phyloP scores from a whole-genome alignment of 2,797 vertebrate species.

The Tokudaia tokunoshimensis region DNA sequence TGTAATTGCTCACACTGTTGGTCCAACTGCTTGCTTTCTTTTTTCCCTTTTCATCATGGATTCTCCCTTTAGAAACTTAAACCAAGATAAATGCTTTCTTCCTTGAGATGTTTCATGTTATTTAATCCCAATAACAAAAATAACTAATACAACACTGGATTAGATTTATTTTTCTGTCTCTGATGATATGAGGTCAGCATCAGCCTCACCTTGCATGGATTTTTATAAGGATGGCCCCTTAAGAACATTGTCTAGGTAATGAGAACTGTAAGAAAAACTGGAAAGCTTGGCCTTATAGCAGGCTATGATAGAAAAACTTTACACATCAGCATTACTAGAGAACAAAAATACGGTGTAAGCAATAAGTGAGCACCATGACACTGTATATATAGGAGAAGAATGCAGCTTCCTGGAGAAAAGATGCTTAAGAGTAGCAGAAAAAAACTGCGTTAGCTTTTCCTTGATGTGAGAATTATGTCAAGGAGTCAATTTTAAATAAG shows the following conservation, averaged over 20 bases:
- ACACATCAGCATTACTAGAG: neutral
- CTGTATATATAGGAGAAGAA: neutral
- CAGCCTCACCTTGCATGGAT: neutral
- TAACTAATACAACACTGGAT: neutral
- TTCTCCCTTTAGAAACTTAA: neutral
- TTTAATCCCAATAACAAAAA: neutral
- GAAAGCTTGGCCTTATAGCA: neutral
- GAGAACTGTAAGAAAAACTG: neutral
- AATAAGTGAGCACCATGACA: neutral
- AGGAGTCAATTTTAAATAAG: neutral
- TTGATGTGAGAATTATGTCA: neutral
- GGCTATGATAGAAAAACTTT: neutral
- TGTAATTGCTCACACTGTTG: neutral
- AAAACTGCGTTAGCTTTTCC: neutral
- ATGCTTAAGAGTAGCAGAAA: neutral
- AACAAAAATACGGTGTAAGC: neutral
- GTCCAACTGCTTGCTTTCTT: neutral
- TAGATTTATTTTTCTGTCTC: neutral
- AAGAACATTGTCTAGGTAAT: neutral
- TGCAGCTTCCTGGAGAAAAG: neutral
- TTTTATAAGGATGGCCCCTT: neutral
- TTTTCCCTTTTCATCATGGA: neutral
- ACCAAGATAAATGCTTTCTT: neutral
- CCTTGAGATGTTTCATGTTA: neutral
- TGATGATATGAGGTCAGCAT: neutral